phyloP scores from a whole-genome alignment of 2,113 vertebrate species.

The Pterocles orientalis region DNA sequence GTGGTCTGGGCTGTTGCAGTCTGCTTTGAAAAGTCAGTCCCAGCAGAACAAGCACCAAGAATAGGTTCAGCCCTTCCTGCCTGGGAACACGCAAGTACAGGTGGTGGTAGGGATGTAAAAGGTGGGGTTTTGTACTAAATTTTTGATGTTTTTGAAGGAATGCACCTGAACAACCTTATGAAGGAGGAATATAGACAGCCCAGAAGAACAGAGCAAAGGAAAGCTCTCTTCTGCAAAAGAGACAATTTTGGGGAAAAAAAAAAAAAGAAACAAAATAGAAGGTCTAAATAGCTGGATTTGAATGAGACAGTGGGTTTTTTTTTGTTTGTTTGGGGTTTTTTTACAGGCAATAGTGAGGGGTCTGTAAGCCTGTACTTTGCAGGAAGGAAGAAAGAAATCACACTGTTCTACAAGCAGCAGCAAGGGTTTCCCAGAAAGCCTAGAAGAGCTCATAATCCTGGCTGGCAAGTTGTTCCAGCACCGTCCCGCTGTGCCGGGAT shows the following conservation, averaged over 20 bases:
- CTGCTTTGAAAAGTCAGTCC: neutral
- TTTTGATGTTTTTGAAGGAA: neutral
- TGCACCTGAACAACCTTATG: neutral
- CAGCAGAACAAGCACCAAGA: neutral
- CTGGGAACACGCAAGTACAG: accelerated
- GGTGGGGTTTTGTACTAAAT: neutral
- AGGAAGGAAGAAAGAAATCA: neutral
- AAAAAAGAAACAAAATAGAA: neutral
- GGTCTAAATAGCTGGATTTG: neutral
- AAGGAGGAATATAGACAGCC: neutral
- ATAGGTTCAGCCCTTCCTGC: neutral
- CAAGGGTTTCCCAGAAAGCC: slow-evolving; percentile 5
- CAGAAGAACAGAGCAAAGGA: neutral
- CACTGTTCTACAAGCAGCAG: neutral
- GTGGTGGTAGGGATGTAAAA: neutral
- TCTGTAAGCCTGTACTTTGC: neutral
- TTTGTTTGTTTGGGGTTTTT: neutral
- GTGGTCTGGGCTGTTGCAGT: neutral
- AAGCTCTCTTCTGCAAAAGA: neutral
- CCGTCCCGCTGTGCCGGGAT: neutral
- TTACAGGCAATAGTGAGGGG: neutral
- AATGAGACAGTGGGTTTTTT: neutral
- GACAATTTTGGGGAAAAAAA: accelerated
- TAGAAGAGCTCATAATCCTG: neutral
- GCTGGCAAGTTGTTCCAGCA: neutral